Conservation (phyloP, 2,888 invertebrate genomes). For the Dexiosoma caninum region DNA sequence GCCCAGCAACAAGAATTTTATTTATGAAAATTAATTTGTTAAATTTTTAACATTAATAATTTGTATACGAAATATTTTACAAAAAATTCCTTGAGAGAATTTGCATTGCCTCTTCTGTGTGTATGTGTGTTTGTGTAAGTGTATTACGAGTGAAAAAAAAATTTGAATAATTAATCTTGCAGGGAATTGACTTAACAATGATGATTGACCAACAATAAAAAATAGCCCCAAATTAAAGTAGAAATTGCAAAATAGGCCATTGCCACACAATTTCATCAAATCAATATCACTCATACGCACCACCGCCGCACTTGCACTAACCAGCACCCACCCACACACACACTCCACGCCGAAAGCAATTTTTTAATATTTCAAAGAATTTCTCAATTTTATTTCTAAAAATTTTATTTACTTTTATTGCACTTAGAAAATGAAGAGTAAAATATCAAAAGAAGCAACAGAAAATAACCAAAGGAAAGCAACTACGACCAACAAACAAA, state of each 20-base stretch:
- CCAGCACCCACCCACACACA: not conserved
- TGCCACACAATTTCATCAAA: not conserved
- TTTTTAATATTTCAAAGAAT: slow-evolving; percentile 24
- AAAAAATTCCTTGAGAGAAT: too few species aligned
- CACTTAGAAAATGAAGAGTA: not conserved
- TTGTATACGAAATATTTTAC: too few species aligned
- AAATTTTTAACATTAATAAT: too few species aligned
- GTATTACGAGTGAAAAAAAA: too few species aligned
- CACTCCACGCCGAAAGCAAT: not conserved
- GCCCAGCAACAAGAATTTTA: too few species aligned
- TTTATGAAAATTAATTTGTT: too few species aligned
- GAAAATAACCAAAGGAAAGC: slow-evolving; percentile 4
- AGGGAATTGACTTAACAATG: too few species aligned
- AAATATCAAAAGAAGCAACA: not conserved
- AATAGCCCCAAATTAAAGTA: not conserved
- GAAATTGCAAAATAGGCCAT: too few species aligned
- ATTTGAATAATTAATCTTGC: too few species aligned
- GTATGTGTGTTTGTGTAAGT: too few species aligned
- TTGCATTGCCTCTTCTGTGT: too few species aligned
- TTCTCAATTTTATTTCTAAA: slow-evolving; percentile 46
- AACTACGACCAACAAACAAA: not conserved
- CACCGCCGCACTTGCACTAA: not conserved
- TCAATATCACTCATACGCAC: not conserved
- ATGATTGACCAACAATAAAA: not conserved
- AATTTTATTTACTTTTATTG: slow-evolving; percentile 59